Conservation (phyloP, 2,888 invertebrate genomes). For the Stegophylla sp. region DNA sequence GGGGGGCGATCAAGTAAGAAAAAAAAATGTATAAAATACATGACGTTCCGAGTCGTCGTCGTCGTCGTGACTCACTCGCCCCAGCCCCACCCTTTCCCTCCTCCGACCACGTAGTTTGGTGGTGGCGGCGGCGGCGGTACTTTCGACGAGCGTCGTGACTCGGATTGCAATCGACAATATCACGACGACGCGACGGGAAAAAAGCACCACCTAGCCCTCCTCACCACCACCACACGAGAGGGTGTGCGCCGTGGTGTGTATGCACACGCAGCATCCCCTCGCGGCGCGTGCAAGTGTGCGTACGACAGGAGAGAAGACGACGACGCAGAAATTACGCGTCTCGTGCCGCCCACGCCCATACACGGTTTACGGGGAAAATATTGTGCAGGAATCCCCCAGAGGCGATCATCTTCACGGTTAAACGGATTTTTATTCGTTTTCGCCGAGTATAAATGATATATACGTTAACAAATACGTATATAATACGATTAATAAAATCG, state of each 20-base stretch:
- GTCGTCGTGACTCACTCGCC: not conserved
- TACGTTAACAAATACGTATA: not conserved
- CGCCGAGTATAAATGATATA: too few species aligned
- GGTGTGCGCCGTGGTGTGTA: not conserved
- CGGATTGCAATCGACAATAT: not conserved
- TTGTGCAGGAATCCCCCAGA: conserved; percentile 28
- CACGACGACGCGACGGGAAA: not conserved
- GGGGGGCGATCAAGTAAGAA: too few species aligned
- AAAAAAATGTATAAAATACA: too few species aligned
- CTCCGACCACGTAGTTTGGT: not conserved
- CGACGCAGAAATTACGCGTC: not conserved
- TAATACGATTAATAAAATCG: not conserved
- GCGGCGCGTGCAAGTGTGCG: not conserved
- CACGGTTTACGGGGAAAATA: conserved; percentile 49
- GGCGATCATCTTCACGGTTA: not conserved
- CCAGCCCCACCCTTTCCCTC: not conserved
- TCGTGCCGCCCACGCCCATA: not conserved
- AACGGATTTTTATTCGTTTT: not conserved
- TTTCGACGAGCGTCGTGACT: not conserved
- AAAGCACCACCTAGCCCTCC: too few species aligned
- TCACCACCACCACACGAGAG: too few species aligned
- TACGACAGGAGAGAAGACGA: not conserved
- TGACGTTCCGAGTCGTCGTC: not conserved
- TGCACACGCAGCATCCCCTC: not conserved
- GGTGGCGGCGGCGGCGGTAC: not conserved